A percentile compares a stretch with the other conserved stretches of the same genome.
Evolutionary conservation across 2,888 invertebrate genomes (phyloP).

Genomic region (Melanchra persicariae): DNA sequence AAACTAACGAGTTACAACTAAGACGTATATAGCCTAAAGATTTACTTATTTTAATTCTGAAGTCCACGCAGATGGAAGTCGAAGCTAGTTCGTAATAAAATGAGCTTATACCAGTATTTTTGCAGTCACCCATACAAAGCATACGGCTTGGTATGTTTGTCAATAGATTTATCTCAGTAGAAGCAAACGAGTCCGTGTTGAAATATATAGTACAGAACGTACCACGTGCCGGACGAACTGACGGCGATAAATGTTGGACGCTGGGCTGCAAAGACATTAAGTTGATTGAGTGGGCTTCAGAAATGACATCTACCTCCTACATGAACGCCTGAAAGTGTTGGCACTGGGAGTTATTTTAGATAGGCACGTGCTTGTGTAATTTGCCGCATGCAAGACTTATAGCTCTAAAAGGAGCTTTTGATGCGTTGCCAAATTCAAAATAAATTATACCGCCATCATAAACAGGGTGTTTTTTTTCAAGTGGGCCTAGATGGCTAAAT

Average conservation of each 20-base stretch:
- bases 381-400: not conserved
- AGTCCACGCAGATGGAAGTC: too few species aligned
- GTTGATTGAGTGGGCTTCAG: slow-evolving; percentile 9
- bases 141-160: too few species aligned
- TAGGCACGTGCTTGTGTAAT: not conserved
- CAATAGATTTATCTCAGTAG: slow-evolving; percentile 1
- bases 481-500: too few species aligned
- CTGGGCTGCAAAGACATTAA: slow-evolving; percentile 2
- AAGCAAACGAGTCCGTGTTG: not conserved
- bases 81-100: too few species aligned
- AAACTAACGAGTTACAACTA: too few species aligned
- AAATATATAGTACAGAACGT: not conserved
- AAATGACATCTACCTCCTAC: slow-evolving; percentile 3
- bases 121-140: not conserved
- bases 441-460: too few species aligned
- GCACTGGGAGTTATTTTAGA: not conserved
- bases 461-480: too few species aligned
- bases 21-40: too few species aligned
- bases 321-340: not conserved
- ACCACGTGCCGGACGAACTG: not conserved
- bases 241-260: slow-evolving; percentile 26
- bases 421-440: too few species aligned
- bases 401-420: too few species aligned
- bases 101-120: too few species aligned
- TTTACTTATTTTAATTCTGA: too few species aligned